Conservation (phyloP, 2,113 vertebrate species). For the Suricata suricatta region DNA sequence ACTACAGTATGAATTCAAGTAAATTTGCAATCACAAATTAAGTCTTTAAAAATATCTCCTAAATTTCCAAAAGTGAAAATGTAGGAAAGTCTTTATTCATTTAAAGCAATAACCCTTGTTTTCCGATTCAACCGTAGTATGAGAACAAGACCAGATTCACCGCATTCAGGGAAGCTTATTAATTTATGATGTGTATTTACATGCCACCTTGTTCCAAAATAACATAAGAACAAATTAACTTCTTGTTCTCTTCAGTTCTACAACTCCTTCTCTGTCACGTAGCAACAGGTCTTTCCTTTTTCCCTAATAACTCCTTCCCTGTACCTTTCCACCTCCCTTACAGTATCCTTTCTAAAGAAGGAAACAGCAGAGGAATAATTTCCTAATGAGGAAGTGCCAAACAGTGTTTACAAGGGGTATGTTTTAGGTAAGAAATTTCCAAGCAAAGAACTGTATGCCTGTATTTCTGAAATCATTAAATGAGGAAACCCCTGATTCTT, state of each 20-base stretch:
- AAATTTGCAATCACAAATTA: slow-evolving; percentile 21
- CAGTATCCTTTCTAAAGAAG: neutral
- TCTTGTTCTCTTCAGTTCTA: neutral
- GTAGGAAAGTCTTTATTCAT: neutral
- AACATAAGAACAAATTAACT: neutral
- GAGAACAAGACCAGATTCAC: neutral
- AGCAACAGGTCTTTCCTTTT: neutral
- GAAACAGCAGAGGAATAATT: neutral
- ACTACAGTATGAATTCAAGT: neutral
- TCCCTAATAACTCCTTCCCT: neutral
- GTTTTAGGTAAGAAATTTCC: neutral
- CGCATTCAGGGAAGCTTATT: neutral
- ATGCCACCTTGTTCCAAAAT: neutral
- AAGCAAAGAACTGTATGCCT: neutral
- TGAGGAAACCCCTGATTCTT: neutral
- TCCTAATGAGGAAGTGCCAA: neutral
- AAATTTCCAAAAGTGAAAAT: slow-evolving; percentile 5
- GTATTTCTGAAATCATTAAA: neutral
- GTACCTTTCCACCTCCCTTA: neutral
- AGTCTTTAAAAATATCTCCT: neutral
- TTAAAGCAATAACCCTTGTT: neutral
- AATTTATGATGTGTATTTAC: neutral
- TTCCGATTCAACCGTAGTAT: neutral
- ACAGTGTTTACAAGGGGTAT: neutral
- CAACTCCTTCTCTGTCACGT: neutral